Evolutionary conservation across 2,888 invertebrate species (phyloP).

Genomic region (Amphipyra tragopoginis): DNA sequence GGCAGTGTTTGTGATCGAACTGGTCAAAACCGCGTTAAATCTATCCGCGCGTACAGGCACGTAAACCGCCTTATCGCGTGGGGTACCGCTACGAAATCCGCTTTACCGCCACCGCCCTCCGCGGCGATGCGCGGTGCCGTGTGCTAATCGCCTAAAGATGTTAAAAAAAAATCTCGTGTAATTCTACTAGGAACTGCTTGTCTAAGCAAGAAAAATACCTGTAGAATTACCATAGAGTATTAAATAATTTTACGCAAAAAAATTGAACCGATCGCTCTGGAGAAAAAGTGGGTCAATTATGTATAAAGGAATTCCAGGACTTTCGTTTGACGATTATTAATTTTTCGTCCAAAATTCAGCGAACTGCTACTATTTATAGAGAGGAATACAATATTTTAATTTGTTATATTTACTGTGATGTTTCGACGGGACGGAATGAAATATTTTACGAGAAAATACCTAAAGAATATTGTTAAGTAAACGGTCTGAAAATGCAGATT

Average conservation of each 20-base stretch:
- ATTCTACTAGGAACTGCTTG: background rate
- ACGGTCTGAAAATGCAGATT: constrained; percentile 4
- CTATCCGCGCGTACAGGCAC: no score
- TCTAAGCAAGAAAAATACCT: background rate
- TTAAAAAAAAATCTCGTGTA: background rate
- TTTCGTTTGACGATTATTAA: constrained; percentile 1
- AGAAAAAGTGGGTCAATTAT: background rate
- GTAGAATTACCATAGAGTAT: background rate
- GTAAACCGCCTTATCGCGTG: no score
- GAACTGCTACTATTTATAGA: background rate
- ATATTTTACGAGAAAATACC: background rate
- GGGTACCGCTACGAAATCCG: no score
- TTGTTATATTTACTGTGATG: background rate
- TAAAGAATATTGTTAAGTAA: background rate
- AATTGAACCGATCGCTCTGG: background rate
- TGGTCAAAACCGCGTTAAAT: no score
- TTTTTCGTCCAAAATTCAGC: background rate
- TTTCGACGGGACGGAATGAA: background rate
- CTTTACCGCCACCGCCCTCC: no score
- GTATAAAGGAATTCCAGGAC: constrained; percentile 4
- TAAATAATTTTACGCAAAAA: background rate
- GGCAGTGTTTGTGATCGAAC: no score
- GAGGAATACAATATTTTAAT: background rate
- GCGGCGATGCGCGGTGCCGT: no score
- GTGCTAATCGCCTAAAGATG: background rate